Evolutionary conservation across 2,888 invertebrate genomes (phyloP).

Genomic region (Drosophila seclusa): DNA sequence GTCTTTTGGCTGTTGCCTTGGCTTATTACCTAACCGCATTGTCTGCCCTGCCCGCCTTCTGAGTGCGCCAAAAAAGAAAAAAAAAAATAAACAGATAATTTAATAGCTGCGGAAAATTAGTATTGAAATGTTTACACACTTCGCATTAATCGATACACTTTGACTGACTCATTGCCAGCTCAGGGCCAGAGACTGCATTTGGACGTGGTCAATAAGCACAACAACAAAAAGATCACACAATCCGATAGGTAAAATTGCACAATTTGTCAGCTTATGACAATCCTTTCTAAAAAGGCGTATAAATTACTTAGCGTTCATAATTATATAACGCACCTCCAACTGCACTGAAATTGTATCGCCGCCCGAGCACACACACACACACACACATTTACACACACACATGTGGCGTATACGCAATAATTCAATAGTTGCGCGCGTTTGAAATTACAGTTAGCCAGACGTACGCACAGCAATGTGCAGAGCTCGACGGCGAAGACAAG

Average conservation of each 20-base stretch:
- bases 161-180: conserved; percentile 54
- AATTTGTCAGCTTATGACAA: conserved; percentile 54
- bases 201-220: conserved; percentile 14
- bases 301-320: conserved; percentile 53
- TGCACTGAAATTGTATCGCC: conserved; percentile 67
- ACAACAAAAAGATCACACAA: conserved; percentile 18
- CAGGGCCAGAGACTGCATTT: conserved; percentile 47
- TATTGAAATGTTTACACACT: conserved; percentile 24
- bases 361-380: conserved; percentile 24
- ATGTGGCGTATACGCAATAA: conserved; percentile 76
- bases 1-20: conserved; percentile 37
- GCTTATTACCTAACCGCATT: conserved; percentile 64
- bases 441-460: conserved; percentile 70
- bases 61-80: conserved; percentile 38
- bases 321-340: conserved; percentile 56
- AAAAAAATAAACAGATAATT: conserved; percentile 6
- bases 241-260: conserved; percentile 48
- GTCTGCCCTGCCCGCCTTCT: conserved; percentile 45
- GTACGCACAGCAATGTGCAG: conserved; percentile 74
- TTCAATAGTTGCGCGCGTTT: conserved; percentile 58
- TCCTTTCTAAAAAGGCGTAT: conserved; percentile 70
- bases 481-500: conserved; percentile 20
- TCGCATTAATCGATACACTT: conserved; percentile 47
- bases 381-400: conserved; percentile 20
- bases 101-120: conserved; percentile 50